Base-by-base conservation (phyloP, 2,113 vertebrate genomes). In the Egretta garzetta region DNA sequence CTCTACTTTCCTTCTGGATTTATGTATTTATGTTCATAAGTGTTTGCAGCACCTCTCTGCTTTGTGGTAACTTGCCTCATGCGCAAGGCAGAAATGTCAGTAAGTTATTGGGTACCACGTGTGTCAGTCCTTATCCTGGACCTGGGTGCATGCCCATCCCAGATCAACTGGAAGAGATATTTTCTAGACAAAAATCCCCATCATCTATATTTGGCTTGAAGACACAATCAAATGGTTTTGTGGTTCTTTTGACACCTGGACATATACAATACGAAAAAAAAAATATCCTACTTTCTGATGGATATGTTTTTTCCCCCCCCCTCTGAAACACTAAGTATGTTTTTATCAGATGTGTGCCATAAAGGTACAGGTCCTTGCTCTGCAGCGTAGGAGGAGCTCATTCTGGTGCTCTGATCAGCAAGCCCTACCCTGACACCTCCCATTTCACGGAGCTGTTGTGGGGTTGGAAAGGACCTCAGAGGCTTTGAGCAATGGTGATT, bases 271-370 rank as follows among this genome's bases (percentile, higher is more conserved):
- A 64, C 27, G 18, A 86, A 92, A 52, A 92, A 92, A 52, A 90
- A 47, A 20, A 0, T 2, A 0, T 2, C 14, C 12, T 27, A 4
- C 32, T 88, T 81, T 52, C 10, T 76, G 28, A 32, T 2, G 13
- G 14, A 28, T 43, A 12, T 12, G 9, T 5, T 43, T 88, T 33
- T 50, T 5, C 35, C 10, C 14, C 4, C 33, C 10, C 14, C 3
- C 33, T 43, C 66, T 55, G 23, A 58, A 94, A 73, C 41, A 35
- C 2, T 22, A 13, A 80, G 12, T 23, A 4, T 18, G 16, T 58
- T 80, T 74, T 63, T 50, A 39, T 58, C 22, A 67, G 17, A 39
- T 37, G 26, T 21, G 13, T 49, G 5, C 50, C 13, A 43, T 39
- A 20, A 80, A 71, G 5, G 12, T 39, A 7, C 12, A 56, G 74